A percentile compares a stretch with the other conserved stretches of the same genome.
phyloP scores from a whole-genome alignment of 2,888 invertebrate species.

The Conistra vaccinii region DNA sequence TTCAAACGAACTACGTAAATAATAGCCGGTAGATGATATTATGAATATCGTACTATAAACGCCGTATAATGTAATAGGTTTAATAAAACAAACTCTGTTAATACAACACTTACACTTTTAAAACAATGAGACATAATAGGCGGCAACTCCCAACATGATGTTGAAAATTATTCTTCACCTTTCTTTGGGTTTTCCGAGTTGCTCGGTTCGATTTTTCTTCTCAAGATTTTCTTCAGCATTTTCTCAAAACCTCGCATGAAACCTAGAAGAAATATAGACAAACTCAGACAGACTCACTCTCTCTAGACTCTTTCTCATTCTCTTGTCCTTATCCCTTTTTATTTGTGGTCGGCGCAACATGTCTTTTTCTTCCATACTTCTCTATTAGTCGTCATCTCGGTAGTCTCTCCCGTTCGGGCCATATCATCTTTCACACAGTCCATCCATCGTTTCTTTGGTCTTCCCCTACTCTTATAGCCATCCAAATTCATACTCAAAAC shows the following conservation, averaged over 20 bases:
- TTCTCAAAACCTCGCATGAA: neutral
- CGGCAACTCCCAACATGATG: neutral
- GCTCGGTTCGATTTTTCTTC: neutral
- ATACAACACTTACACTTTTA: constrained; percentile 12
- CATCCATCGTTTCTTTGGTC: too few relatives aligned
- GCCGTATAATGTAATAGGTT: constrained; percentile 10
- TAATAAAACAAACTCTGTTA: constrained; percentile 18
- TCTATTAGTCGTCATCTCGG: neutral
- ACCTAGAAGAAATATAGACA: neutral
- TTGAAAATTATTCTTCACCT: neutral
- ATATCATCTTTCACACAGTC: too few relatives aligned
- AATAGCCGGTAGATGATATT: constrained; percentile 15
- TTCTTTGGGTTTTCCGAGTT: neutral
- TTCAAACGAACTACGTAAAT: constrained; percentile 17
- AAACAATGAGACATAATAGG: constrained; percentile 7
- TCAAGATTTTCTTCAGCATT: neutral
- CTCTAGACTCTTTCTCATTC: too few relatives aligned
- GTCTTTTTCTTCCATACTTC: neutral
- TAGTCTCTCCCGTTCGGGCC: too few relatives aligned
- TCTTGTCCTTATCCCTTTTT: too few relatives aligned
- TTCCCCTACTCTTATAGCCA: too few relatives aligned
- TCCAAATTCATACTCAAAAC: too few relatives aligned
- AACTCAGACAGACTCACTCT: neutral
- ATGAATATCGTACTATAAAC: constrained; percentile 21
- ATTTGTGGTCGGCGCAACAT: neutral